Evolutionary conservation across 1,140 invertebrate species (phyloP).

Genomic region (Leucophenga varia): DNA sequence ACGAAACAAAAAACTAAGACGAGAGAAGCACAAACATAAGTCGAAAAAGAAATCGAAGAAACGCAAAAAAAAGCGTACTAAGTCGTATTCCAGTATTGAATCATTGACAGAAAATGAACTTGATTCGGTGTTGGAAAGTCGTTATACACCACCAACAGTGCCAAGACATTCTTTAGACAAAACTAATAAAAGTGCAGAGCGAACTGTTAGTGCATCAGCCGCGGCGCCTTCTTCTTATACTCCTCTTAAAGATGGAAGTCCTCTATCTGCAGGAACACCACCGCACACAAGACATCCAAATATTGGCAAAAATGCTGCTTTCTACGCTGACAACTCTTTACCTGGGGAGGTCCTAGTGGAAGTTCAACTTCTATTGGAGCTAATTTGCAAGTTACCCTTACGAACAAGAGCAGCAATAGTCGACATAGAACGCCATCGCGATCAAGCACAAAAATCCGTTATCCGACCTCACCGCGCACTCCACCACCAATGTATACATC

Average conservation of each 20-base stretch:
- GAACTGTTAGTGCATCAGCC: slow-evolving; percentile 58
- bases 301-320: slow-evolving; percentile 30
- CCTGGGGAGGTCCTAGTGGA: slow-evolving; percentile 21
- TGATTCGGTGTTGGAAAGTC: slow-evolving; percentile 52
- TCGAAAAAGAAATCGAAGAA: slow-evolving; percentile 74
- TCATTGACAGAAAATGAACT: slow-evolving; percentile 62
- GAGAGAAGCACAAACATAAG: slow-evolving; percentile 57
- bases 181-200: slow-evolving; percentile 54
- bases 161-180: slow-evolving; percentile 11
- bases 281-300: slow-evolving; percentile 39
- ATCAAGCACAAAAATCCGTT: slow-evolving; percentile 27
- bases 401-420: slow-evolving; percentile 30
- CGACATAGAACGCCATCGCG: slow-evolving; percentile 42
- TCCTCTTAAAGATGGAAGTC: slow-evolving; percentile 57
- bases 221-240: slow-evolving; percentile 55
- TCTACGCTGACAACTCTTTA: too few relatives aligned
- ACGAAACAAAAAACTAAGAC: slow-evolving; percentile 69
- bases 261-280: slow-evolving; percentile 64
- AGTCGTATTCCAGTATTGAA: slow-evolving; percentile 65
- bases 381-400: slow-evolving; percentile 44
- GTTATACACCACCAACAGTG: slow-evolving; percentile 44
- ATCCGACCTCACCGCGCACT: slow-evolving; percentile 43
- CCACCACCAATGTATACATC: slow-evolving; percentile 37
- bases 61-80: slow-evolving; percentile 65
- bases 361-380: slow-evolving; percentile 21